These are phyloP conservation scores for Campopleginae sp. DNA, from an alignment of 2,888 invertebrate species.

Conservation along the genomic window DNA sequence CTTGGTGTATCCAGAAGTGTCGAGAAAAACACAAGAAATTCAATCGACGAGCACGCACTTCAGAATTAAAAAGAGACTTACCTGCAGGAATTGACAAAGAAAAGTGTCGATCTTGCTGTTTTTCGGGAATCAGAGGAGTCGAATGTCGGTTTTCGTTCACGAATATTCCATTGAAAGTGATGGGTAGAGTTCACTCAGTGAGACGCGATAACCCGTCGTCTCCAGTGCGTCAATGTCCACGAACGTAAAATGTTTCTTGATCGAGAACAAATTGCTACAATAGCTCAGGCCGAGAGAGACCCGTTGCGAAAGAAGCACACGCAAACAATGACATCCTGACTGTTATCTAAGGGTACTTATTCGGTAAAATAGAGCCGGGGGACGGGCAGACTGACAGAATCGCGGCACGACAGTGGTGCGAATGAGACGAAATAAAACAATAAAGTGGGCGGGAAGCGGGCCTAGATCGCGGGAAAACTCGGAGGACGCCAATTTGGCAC, in stretches of 20 bases:
- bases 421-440: not conserved
- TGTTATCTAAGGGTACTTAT: no score
- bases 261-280: not conserved
- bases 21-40: no score
- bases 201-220: not conserved
- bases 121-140: not conserved
- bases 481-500: not conserved
- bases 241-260: not conserved
- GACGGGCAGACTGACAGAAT: not conserved
- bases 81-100: not conserved
- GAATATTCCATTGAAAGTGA: constrained; percentile 1
- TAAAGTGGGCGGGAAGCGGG: not conserved
- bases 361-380: not conserved
- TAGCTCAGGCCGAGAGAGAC: not conserved
- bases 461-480: not conserved
- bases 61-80: constrained; percentile 18
- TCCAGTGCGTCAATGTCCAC: not conserved
- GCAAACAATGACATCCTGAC: constrained; percentile 19
- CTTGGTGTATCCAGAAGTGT: not conserved
- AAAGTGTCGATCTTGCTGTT: not conserved
- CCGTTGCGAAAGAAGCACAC: constrained; percentile 3
- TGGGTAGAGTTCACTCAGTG: not conserved
- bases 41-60: not conserved
- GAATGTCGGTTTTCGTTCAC: not conserved
- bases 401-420: not conserved